These are phyloP conservation scores for Hyla sarda DNA, from an alignment of 2,113 vertebrate species.

Conservation along the genomic window DNA sequence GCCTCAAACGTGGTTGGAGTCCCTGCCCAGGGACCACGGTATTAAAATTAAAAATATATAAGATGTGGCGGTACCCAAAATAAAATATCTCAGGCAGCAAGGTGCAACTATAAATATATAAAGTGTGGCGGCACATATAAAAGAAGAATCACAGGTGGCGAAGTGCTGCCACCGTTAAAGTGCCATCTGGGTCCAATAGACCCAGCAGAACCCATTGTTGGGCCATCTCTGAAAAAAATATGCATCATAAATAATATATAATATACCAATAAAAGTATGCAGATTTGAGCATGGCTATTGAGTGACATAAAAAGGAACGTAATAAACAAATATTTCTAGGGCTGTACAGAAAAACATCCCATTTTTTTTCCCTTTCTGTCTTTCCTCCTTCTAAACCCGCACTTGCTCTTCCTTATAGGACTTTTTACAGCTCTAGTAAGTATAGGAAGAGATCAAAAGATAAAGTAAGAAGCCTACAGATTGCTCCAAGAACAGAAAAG, in stretches of 20 bases:
- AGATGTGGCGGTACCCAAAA: too few species aligned
- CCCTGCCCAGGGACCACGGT: too few species aligned
- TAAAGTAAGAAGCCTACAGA: slow-evolving; percentile 52
- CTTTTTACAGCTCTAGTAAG: slow-evolving; percentile 38
- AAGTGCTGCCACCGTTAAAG: too few species aligned
- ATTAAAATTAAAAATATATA: too few species aligned
- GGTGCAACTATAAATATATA: too few species aligned
- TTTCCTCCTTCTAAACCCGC: slow-evolving; percentile 17
- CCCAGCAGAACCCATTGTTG: too few species aligned
- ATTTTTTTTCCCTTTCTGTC: not conserved
- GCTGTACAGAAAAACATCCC: not conserved
- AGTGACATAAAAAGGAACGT: not conserved
- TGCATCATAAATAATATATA: not conserved
- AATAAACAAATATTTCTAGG: not conserved
- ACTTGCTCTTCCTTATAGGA: slow-evolving; percentile 18
- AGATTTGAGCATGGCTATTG: not conserved
- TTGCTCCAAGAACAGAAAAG: slow-evolving; percentile 49
- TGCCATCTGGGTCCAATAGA: too few species aligned
- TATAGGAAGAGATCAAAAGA: slow-evolving; percentile 42
- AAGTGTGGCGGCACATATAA: too few species aligned
- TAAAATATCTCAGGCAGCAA: too few species aligned
- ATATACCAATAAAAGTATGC: not conserved
- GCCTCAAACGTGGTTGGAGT: too few species aligned
- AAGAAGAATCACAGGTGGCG: too few species aligned
- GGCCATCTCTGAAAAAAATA: too few species aligned